Evolutionary conservation across 2,113 vertebrate species (phyloP).

Genomic region (Galbula dea): DNA sequence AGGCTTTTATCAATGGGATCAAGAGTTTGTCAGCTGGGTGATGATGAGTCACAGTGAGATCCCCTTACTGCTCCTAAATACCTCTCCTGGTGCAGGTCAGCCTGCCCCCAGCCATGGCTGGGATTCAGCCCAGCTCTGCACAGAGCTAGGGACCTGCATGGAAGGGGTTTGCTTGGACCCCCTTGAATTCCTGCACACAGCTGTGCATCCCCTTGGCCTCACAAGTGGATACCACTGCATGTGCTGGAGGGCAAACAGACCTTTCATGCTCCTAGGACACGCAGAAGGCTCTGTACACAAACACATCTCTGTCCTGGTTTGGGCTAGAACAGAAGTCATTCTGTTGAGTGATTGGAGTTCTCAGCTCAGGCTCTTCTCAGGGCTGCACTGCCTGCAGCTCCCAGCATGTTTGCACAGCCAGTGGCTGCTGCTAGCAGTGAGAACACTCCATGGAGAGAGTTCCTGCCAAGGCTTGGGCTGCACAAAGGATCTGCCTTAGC

Average conservation of each 20-base stretch:
- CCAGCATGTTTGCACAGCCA: no score
- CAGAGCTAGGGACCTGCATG: rapidly evolving
- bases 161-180: not conserved
- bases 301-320: not conserved
- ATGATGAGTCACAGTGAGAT: slow-evolving; percentile 35
- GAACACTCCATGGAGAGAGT: no score
- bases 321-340: no score
- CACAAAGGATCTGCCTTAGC: no score
- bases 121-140: not conserved
- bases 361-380: no score
- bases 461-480: no score
- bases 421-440: no score
- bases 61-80: not conserved
- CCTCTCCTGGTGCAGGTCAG: not conserved
- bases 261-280: not conserved
- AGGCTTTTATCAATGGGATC: slow-evolving; percentile 67
- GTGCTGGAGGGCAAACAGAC: not conserved
- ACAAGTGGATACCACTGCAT: rapidly evolving
- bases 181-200: not conserved
- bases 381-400: no score
- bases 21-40: slow-evolving; percentile 27
- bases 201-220: not conserved
- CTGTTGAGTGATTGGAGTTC: no score
- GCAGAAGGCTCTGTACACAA: not conserved
- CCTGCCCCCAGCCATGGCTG: not conserved